Evolutionary conservation across 1,140 invertebrate genomes (phyloP).

Genomic region (Gerris buenoi): DNA sequence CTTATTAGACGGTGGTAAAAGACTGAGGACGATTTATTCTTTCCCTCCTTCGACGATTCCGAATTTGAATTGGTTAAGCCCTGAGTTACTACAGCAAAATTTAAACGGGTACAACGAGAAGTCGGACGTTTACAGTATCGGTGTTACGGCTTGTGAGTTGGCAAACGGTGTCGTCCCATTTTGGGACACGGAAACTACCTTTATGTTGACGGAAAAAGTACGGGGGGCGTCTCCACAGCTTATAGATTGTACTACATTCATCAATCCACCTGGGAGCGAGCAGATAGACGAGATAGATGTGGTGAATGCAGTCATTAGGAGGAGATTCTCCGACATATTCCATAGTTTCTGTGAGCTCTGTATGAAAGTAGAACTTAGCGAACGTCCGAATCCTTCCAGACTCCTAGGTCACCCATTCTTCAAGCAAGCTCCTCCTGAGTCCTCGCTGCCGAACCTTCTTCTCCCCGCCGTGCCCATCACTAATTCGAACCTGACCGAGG

Average conservation of each 20-base stretch:
- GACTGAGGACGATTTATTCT: constrained; percentile 49
- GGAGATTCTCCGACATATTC: constrained; percentile 54
- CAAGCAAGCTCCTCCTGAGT: constrained; percentile 35
- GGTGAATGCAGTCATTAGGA: constrained; percentile 25
- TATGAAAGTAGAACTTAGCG: constrained; percentile 43
- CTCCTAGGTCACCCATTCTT: constrained; percentile 59
- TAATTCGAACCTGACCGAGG: constrained; percentile 19
- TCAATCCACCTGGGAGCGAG: constrained; percentile 33
- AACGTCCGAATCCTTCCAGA: constrained; percentile 45
- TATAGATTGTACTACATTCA: constrained; percentile 53
- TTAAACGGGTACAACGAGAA: constrained; percentile 72
- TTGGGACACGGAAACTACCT: constrained; percentile 58
- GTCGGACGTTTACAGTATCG: constrained; percentile 80
- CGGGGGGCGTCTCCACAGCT: constrained; percentile 59
- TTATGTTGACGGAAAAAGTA: constrained; percentile 81
- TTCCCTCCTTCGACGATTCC: constrained; percentile 51
- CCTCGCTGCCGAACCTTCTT: constrained; percentile 12
- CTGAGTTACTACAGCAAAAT: constrained; percentile 82
- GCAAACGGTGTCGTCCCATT: constrained; percentile 80
- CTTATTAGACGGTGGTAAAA: constrained; percentile 50
- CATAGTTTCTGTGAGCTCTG: constrained; percentile 59
- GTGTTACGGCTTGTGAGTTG: constrained; percentile 73
- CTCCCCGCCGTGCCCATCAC: constrained; percentile 18
- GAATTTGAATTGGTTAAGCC: constrained; percentile 74
- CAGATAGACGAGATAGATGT: constrained; percentile 33